These are phyloP conservation scores for Globodera ellingtonae DNA, from an alignment of 1,140 invertebrate genomes.

Conservation along the genomic window DNA sequence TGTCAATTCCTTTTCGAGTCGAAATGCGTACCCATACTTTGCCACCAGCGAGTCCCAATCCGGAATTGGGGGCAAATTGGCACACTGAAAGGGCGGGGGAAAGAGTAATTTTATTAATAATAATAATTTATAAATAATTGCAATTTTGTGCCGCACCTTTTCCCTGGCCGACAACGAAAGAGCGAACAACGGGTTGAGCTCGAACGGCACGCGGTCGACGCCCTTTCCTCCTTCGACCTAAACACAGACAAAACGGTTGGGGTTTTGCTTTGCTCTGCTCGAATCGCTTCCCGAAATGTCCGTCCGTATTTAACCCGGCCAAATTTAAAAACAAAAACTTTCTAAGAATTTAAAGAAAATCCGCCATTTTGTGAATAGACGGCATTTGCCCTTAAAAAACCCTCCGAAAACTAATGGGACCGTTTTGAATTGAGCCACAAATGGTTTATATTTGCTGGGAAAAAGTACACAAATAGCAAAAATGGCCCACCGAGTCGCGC, in stretches of 20 bases:
- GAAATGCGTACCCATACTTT: slow-evolving; percentile 37
- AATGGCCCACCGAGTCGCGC: background rate
- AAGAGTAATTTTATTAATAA: background rate
- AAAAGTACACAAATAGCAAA: background rate
- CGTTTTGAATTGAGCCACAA: no score
- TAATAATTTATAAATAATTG: background rate
- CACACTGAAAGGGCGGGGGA: slow-evolving; percentile 10
- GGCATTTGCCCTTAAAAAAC: no score
- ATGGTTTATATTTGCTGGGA: no score
- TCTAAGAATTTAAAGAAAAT: no score
- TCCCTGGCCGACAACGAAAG: slow-evolving; percentile 13
- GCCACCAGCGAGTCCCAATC: slow-evolving; percentile 17
- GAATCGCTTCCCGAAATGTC: no score
- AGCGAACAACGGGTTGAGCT: slow-evolving; percentile 34
- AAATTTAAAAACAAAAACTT: no score
- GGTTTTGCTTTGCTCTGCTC: no score
- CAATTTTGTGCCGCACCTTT: background rate
- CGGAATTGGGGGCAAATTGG: slow-evolving; percentile 26
- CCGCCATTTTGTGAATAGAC: no score
- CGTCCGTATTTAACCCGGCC: no score
- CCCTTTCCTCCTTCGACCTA: slow-evolving; percentile 21
- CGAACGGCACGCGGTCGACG: slow-evolving; percentile 36
- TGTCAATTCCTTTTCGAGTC: slow-evolving; percentile 18
- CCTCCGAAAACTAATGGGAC: no score
- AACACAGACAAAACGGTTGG: background rate